phyloP scores from a whole-genome alignment of 2,113 vertebrate species.

The Brachyhypopomus occidentalis region DNA sequence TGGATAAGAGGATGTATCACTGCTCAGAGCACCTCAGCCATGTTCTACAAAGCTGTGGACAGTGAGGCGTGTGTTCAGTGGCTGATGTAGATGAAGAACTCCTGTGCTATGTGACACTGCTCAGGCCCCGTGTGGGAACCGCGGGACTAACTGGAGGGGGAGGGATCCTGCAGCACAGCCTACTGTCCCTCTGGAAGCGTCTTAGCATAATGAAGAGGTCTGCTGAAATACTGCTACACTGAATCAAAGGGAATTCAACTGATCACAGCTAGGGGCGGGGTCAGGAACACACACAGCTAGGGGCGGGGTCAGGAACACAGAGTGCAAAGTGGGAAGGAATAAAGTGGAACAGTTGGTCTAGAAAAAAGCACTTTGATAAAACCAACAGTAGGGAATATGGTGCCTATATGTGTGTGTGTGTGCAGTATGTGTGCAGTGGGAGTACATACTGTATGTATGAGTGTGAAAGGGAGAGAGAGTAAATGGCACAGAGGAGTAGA shows the following conservation, averaged over 20 bases:
- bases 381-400: no score
- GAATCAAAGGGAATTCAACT: slow-evolving; percentile 48
- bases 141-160: slow-evolving; percentile 40
- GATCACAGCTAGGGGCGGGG: neutral
- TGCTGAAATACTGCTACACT: slow-evolving; percentile 48
- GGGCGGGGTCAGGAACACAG: neutral
- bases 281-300: neutral
- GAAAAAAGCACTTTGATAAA: no score
- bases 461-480: slow-evolving; percentile 11
- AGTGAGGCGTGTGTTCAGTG: slow-evolving; percentile 34
- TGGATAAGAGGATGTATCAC: neutral
- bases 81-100: slow-evolving; percentile 45
- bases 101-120: slow-evolving; percentile 11
- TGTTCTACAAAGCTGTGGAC: slow-evolving; percentile 42
- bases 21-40: slow-evolving; percentile 15
- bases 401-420: neutral
- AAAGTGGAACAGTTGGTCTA: neutral
- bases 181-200: slow-evolving; percentile 42
- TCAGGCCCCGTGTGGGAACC: slow-evolving; percentile 40
- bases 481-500: neutral
- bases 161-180: slow-evolving; percentile 30
- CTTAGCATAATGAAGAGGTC: slow-evolving; percentile 48
- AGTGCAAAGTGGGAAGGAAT: neutral
- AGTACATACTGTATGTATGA: no score
- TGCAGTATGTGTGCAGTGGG: neutral